Conservation (phyloP, 2,797 vertebrate species). For the Epinephelus awoara region DNA sequence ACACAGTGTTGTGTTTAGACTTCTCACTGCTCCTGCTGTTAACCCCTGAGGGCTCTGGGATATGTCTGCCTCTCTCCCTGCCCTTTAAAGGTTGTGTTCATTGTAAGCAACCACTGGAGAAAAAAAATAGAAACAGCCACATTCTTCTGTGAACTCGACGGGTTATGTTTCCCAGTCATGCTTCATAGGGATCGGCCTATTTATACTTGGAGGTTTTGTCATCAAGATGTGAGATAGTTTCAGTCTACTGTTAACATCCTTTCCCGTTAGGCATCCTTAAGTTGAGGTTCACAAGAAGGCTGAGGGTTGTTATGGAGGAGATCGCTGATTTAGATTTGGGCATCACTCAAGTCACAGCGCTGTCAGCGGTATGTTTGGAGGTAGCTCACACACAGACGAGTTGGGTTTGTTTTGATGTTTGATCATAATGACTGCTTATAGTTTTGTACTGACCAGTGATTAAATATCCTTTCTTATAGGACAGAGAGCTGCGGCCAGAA, state of each 20-base stretch:
- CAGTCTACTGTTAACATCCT: conserved; percentile 21
- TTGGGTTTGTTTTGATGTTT: conserved; percentile 24
- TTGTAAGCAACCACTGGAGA: conserved; percentile 52
- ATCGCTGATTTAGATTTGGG: conserved; percentile 33
- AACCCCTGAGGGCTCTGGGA: conserved; percentile 84
- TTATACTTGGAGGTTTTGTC: conserved; percentile 30
- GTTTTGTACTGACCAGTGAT: conserved; percentile 19
- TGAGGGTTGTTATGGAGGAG: conserved; percentile 51
- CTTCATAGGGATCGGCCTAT: conserved; percentile 48
- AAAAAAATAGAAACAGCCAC: conserved; percentile 65
- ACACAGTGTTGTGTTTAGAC: conserved; percentile 78
- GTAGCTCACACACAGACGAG: conserved; percentile 11
- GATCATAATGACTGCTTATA: neutral
- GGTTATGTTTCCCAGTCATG: conserved; percentile 55
- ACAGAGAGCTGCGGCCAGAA: conserved; percentile 96
- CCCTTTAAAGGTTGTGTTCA: conserved; percentile 86
- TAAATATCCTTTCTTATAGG: conserved; percentile 84
- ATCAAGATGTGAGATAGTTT: conserved; percentile 42
- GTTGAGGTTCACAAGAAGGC: conserved; percentile 12
- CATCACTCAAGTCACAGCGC: conserved; percentile 23
- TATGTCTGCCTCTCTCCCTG: conserved; percentile 75
- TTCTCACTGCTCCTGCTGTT: conserved; percentile 73
- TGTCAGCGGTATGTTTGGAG: conserved; percentile 47
- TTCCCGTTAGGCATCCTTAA: conserved; percentile 11
- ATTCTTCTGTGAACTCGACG: conserved; percentile 70